A percentile compares a stretch with the other conserved stretches of the same genome.
phyloP scores from a whole-genome alignment of 1,140 invertebrate species.

The Fopius arisanus region DNA sequence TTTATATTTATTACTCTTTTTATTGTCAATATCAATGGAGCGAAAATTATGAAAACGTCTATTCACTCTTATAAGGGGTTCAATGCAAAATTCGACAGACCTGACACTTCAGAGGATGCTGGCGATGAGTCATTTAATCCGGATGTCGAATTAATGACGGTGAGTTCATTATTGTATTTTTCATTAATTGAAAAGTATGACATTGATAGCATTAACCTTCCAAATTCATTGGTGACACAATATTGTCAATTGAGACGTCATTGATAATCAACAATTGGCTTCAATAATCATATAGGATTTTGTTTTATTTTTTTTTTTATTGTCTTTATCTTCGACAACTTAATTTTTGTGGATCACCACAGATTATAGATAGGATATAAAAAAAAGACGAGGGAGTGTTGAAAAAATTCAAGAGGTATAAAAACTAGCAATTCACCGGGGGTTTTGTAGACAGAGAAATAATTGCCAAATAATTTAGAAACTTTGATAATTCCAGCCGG shows the following conservation, averaged over 20 bases:
- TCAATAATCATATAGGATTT: too few species aligned
- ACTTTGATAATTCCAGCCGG: constrained; percentile 55
- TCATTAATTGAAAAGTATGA: not conserved
- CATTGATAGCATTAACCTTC: not conserved
- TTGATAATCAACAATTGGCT: too few species aligned
- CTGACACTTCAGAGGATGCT: not conserved
- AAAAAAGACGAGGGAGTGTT: too few species aligned
- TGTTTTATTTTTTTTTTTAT: too few species aligned
- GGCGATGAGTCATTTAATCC: not conserved
- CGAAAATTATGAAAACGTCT: not conserved
- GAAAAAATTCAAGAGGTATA: too few species aligned
- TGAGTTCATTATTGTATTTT: not conserved
- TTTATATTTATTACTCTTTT: not conserved
- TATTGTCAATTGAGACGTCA: not conserved
- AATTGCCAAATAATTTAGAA: not conserved
- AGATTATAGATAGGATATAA: too few species aligned
- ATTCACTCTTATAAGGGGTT: not conserved
- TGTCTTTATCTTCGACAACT: too few species aligned
- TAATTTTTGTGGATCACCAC: too few species aligned
- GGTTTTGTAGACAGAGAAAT: not conserved
- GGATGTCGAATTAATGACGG: not conserved
- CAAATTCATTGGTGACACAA: not conserved
- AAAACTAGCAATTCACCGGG: too few species aligned
- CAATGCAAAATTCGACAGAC: not conserved
- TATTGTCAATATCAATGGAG: not conserved